phyloP scores from a whole-genome alignment of 2,113 vertebrate species.

The Phylloscopus trochiloides region DNA sequence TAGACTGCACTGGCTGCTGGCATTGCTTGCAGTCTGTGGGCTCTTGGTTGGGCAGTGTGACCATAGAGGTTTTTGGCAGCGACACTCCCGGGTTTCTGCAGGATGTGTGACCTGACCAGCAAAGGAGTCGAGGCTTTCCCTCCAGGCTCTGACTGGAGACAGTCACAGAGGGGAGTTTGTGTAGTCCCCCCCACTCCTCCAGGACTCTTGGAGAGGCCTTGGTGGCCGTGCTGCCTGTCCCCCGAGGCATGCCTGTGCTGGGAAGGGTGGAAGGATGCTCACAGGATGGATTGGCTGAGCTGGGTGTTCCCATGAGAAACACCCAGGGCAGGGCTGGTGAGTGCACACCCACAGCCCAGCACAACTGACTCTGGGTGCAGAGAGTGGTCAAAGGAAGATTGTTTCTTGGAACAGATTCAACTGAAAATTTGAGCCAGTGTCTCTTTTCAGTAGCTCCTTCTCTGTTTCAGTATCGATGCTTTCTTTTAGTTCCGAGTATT shows the following conservation, averaged over 20 bases:
- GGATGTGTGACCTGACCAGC: accelerated
- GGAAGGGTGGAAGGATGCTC: not conserved
- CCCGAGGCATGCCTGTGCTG: not conserved
- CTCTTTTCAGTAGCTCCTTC: not conserved
- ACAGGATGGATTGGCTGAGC: not conserved
- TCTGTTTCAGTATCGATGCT: not conserved
- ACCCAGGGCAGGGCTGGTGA: not conserved
- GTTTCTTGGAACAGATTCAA: not conserved
- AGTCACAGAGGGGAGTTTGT: not conserved
- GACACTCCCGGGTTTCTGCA: not conserved
- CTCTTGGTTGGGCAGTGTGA: accelerated
- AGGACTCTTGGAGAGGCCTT: not conserved
- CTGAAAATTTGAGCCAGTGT: not conserved
- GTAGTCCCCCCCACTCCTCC: not conserved
- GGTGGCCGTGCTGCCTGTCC: not conserved
- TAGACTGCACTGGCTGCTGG: not conserved
- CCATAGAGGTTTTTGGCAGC: not conserved
- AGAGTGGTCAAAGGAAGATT: not conserved
- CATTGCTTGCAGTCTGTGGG: not conserved
- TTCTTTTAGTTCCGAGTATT: not conserved
- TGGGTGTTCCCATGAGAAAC: not conserved
- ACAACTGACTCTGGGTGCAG: too few relatives aligned
- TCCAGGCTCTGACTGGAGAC: not conserved
- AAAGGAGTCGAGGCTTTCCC: not conserved
- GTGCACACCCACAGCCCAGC: not conserved